Percentiles rank a stretch among this genome's conserved stretches.
Conservation (phyloP, 2,113 vertebrate genomes). For the Chaetops frenatus region DNA sequence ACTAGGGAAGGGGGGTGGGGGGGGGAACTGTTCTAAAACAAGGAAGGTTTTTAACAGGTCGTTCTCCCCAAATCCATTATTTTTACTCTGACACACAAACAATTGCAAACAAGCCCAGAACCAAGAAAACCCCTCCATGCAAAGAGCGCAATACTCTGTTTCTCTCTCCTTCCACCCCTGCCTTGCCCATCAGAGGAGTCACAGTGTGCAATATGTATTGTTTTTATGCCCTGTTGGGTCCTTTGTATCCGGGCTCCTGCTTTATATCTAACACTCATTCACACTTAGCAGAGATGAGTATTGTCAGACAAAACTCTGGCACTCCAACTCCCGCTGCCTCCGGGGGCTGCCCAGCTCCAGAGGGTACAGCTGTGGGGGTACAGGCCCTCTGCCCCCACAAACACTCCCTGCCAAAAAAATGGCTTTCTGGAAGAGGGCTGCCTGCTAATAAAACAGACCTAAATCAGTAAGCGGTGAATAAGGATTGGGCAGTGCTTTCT, state of each 20-base stretch:
- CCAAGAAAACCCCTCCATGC: not conserved
- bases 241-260: conserved; percentile 5
- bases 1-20: not conserved
- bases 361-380: not conserved
- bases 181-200: conserved; percentile 10
- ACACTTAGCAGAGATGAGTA: conserved; percentile 6
- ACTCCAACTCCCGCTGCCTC: not conserved
- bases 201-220: conserved; percentile 15
- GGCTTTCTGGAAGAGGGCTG: conserved; percentile 57
- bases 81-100: not conserved
- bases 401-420: conserved; percentile 57
- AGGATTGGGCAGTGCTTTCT: conserved; percentile 29
- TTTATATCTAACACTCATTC: conserved; percentile 19
- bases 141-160: not conserved
- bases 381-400: conserved; percentile 20
- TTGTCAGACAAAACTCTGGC: conserved; percentile 20
- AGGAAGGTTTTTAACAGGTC: not conserved
- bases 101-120: not conserved
- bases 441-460: conserved; percentile 67
- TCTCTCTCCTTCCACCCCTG: conserved; percentile 20
- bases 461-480: conserved; percentile 73
- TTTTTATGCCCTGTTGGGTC: conserved; percentile 36
- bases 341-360: not conserved
- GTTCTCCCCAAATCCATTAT: not conserved
- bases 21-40: not conserved